Base-by-base conservation (phyloP, 2,888 invertebrate species). In the Homarus gammarus region DNA sequence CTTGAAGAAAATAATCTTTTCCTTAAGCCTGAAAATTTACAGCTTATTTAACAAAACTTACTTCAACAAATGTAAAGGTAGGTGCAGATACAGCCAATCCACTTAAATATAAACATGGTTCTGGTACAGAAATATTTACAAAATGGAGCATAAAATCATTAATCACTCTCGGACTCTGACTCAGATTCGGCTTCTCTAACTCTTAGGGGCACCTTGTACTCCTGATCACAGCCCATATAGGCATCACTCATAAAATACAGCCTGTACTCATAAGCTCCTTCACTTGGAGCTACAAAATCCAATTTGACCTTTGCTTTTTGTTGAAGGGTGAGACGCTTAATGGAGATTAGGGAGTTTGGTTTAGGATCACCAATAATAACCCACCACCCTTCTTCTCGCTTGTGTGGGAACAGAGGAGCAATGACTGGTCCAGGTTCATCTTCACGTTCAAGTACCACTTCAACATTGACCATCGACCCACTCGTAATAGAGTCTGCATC, bases 231-330 rank as follows among this genome's bases (percentile, higher is more conserved):
- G 12, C 99, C 99, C 93, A 99, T 96, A 94, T 99, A 99, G 0
- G 99, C 97, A 94, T 99, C 99, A 93, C 98, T 99, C 99, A 99
- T 99, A 94, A 98, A 99, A 95, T 98, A 99, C 83, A 99, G 95
- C 0, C 98, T 98, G 94, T 99, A 99, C 22, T 91, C 91, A 70
- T 92, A 93, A 87, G 93, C 93, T 92, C 94, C 95, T 0, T 97
- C 96, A 90, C 96, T 95, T 0, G 99, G 99, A 44, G 99, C 98
- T 56, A 99, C 97, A 94, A 99, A 99, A 94, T 99, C 98, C 81
- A 99, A 94, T 86, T 96, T 96, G 27, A 96, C 97, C 93, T 97
- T 97, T 0, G 99, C 99, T 93, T 96, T 97, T 93, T 99, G 97
- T 92, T 98, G 99, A 22, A 99, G 95, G 0, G 99, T 98, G 40